Conservation (phyloP, 1,140 invertebrate species). For the Dreissena polymorpha region DNA sequence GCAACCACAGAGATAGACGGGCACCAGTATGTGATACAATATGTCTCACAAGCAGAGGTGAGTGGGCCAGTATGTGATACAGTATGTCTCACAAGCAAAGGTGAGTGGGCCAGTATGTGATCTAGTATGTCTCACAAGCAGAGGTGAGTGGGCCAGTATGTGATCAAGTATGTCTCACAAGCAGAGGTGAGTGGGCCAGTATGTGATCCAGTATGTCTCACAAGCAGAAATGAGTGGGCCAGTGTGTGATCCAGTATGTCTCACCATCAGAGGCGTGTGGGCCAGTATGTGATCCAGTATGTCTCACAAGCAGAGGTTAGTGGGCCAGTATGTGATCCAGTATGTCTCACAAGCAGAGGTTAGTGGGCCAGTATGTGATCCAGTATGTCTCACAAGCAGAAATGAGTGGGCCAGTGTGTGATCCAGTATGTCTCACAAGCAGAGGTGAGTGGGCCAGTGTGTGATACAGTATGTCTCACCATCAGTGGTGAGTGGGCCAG, state of each 20-base stretch:
- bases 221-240: conserved; percentile 10
- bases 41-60: conserved; percentile 22
- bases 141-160: conserved; percentile 33
- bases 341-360: too few relatives aligned
- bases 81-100: not conserved
- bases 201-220: conserved; percentile 46
- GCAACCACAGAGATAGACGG: conserved; percentile 22
- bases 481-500: conserved; percentile 19
- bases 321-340: too few relatives aligned
- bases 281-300: conserved; percentile 46
- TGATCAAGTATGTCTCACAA: conserved; percentile 36
- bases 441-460: conserved; percentile 24
- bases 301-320: conserved; percentile 13
- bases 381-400: not conserved
- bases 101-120: not conserved
- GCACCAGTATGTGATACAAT: conserved; percentile 48
- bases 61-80: not conserved
- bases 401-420: conserved; percentile 25
- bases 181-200: conserved; percentile 16
- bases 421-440: conserved; percentile 34
- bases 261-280: not conserved
- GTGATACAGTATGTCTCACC: conserved; percentile 41
- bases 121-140: not conserved
- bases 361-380: conserved; percentile 40
- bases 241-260: conserved; percentile 45